Base-by-base conservation (phyloP, 2,113 vertebrate species). In the Piprites chloris region DNA sequence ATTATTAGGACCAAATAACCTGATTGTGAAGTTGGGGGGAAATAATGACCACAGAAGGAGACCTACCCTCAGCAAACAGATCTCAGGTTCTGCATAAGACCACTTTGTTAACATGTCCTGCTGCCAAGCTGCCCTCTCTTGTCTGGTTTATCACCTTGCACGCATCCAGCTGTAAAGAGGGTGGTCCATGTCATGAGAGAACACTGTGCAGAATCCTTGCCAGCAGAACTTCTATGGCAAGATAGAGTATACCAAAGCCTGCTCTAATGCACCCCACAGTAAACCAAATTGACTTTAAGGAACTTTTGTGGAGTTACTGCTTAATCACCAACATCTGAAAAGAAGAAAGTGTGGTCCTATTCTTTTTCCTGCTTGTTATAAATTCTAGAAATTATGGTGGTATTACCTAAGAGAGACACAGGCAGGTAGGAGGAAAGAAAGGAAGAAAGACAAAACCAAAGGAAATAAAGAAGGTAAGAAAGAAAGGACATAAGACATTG, bases 281-380 rank as follows among this genome's bases (percentile, higher is more conserved):
- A 92, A 94, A 93, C 90, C 85, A 92, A 87, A 83, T 8, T 59
- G 85, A 74, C 59, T 92, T 94, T 80, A 81, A 86, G 92, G 86
- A 95, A 90, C 75, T 67, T 89, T 22, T 61, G 37, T 79, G 33
- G 73, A 87, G 52, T 79, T 94, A 84, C 63, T 88, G 83, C 67
- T 95, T 86, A 95, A 79, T 93, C 76, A 92, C 63, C 1, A 2
- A 35, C 46, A 84, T 81, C 92, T 92, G 88, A 85, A 91, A 95
- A 74, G 49, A 85, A 66, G 71, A 89, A 90, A 88, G 69, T 9
- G 17, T 66, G 26, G 16, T 89, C 50, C 20, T 86, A 37, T 88
- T 85, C 75, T 93, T 94, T 89, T 56, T 58, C 46, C 33, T 86
- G 55, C n/a, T 86, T 86, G 71, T 71, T 93, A 88, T 20, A 69